Conservation (phyloP, 1,140 invertebrate genomes). For the Agrypnia vestita region DNA sequence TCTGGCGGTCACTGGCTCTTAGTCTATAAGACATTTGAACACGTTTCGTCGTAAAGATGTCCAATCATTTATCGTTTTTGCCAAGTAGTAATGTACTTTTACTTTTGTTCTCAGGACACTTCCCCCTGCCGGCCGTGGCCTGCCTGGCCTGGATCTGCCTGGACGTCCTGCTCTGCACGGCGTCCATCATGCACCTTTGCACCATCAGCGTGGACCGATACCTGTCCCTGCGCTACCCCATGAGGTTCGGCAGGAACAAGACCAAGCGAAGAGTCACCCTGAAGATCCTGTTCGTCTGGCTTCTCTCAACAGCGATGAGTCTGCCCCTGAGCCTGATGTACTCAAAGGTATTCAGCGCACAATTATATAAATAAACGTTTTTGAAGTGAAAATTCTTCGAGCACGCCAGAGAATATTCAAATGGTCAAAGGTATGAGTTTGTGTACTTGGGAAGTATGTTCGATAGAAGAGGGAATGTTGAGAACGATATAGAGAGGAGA, state of each 20-base stretch:
- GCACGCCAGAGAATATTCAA: no score
- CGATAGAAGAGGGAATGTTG: no score
- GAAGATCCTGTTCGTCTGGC: slow-evolving; percentile 94
- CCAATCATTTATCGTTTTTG: no score
- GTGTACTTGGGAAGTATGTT: no score
- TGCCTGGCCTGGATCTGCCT: slow-evolving; percentile 91
- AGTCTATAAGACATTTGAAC: no score
- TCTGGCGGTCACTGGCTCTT: no score
- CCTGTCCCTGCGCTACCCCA: slow-evolving; percentile 88
- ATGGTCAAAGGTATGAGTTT: no score
- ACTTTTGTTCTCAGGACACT: slow-evolving; percentile 81
- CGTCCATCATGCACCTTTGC: slow-evolving; percentile 96
- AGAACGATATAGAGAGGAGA: no score
- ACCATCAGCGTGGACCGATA: slow-evolving; percentile 96
- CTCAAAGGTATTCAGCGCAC: slow-evolving; percentile 78
- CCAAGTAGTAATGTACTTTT: slow-evolving; percentile 10
- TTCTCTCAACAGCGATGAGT: slow-evolving; percentile 91
- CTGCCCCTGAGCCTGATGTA: slow-evolving; percentile 91
- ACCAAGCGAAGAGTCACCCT: slow-evolving; percentile 87
- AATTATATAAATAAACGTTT: no score
- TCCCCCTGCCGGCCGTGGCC: slow-evolving; percentile 85
- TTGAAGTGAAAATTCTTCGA: no score
- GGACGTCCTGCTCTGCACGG: slow-evolving; percentile 96
- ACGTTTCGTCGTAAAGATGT: no score
- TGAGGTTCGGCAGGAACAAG: slow-evolving; percentile 93